phyloP scores from a whole-genome alignment of 2,797 vertebrate species.

The Agapornis canus region DNA sequence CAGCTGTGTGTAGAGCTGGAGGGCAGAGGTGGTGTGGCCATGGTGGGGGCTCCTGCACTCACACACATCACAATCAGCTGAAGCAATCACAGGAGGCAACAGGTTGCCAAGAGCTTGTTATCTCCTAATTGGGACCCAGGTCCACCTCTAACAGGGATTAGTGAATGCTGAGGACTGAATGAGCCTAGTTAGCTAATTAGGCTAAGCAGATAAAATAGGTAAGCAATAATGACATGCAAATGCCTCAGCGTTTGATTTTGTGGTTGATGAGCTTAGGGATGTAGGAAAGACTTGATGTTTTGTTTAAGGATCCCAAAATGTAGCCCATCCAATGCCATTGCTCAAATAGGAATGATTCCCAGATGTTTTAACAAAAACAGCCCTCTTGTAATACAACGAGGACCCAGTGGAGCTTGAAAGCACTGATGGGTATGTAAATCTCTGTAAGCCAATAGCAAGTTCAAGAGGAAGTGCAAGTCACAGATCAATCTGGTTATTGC shows the following conservation, averaged over 20 bases:
- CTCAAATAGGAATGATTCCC: neutral
- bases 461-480: neutral
- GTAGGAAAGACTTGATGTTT: neutral
- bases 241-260: neutral
- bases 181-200: neutral
- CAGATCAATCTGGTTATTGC: neutral
- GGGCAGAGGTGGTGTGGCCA: neutral
- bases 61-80: neutral
- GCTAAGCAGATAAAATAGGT: neutral
- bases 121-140: neutral
- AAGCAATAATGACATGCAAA: neutral
- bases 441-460: neutral
- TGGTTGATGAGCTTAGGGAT: neutral
- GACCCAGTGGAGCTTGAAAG: neutral
- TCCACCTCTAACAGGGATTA: neutral
- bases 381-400: fast-evolving
- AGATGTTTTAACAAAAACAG: neutral
- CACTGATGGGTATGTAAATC: neutral
- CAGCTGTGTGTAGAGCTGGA: neutral
- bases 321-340: fast-evolving
- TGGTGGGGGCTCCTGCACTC: neutral
- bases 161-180: neutral
- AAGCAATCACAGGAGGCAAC: neutral
- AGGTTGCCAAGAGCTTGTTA: neutral
- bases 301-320: neutral